Percentiles rank a stretch among this genome's conserved stretches.
These are phyloP conservation scores for Ptyas mucosa DNA, from an alignment of 2,113 vertebrate species.

Conservation along the genomic window DNA sequence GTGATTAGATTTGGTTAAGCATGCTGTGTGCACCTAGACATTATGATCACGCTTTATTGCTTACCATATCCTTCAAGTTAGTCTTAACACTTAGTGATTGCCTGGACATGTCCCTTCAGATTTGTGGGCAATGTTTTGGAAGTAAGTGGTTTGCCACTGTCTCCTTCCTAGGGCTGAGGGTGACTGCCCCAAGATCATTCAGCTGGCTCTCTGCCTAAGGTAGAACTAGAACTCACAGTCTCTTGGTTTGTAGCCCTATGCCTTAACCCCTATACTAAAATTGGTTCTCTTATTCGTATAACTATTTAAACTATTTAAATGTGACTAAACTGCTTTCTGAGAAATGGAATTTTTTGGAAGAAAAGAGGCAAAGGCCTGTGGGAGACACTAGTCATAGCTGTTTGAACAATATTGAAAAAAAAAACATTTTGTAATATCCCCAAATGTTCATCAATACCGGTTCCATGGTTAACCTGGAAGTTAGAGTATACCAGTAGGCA, in stretches of 20 bases:
- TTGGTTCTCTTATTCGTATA: neutral
- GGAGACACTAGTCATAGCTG: neutral
- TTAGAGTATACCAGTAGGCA: neutral
- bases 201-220: neutral
- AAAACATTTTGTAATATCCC: neutral
- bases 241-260: neutral
- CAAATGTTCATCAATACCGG: neutral
- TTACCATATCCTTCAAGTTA: neutral
- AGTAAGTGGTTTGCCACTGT: neutral
- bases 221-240: neutral
- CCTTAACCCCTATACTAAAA: neutral
- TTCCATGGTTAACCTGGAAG: neutral
- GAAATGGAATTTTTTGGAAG: neutral
- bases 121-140: neutral
- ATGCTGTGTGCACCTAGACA: neutral
- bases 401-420: neutral
- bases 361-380: neutral
- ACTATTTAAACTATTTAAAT: neutral
- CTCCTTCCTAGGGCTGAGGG: neutral
- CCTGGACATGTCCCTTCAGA: neutral
- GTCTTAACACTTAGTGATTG: neutral
- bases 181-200: neutral
- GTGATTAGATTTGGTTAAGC: neutral
- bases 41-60: neutral
- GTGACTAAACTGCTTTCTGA: neutral